phyloP scores from a whole-genome alignment of 2,113 vertebrate species.

The Ploceus nigricollis region DNA sequence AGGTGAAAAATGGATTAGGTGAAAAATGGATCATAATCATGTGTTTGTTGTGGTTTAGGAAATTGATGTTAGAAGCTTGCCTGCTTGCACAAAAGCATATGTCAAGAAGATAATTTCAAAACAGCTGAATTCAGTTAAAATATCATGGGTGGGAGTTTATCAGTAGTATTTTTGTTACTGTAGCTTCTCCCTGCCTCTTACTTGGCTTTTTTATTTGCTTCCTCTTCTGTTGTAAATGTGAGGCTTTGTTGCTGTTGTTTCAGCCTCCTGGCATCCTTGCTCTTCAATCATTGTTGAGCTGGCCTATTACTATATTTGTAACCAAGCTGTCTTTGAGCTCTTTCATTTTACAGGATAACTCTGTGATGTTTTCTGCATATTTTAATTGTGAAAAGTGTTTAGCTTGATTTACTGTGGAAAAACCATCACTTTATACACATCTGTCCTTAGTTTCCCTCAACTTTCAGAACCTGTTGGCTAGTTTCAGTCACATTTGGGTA shows the following conservation, averaged over 20 bases:
- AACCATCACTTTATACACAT: background rate
- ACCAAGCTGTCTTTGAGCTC: background rate
- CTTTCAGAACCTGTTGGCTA: background rate
- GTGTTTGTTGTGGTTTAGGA: background rate
- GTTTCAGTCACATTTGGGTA: background rate
- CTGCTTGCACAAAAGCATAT: background rate
- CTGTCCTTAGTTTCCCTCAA: background rate
- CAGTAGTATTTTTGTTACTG: background rate
- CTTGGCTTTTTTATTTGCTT: background rate
- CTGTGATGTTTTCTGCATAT: background rate
- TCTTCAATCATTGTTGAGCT: background rate
- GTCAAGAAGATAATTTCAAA: background rate
- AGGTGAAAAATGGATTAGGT: background rate
- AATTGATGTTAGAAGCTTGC: background rate
- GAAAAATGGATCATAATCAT: background rate
- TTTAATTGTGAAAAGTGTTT: background rate
- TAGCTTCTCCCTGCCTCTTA: background rate
- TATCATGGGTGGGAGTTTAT: background rate
- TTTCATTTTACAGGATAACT: background rate
- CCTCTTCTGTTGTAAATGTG: background rate
- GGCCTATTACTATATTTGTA: background rate
- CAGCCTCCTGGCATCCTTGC: background rate
- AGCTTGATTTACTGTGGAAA: background rate
- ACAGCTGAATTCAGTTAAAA: background rate
- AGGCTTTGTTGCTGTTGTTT: background rate